These are phyloP conservation scores for Takifugu flavidus DNA, from an alignment of 2,113 vertebrate species.

Conservation along the genomic window DNA sequence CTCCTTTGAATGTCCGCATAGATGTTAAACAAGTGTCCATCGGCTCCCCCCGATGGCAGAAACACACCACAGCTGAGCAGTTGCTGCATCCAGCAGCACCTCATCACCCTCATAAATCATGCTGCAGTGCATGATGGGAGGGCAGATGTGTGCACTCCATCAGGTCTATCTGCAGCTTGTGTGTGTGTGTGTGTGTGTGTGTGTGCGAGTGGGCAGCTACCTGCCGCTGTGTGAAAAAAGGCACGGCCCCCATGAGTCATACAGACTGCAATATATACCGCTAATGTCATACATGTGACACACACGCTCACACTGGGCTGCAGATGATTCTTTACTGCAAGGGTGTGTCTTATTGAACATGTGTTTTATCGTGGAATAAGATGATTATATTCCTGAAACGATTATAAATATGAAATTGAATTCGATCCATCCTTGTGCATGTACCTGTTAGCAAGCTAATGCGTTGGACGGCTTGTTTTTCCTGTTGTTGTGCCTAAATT, in stretches of 20 bases:
- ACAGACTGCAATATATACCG: constrained; percentile 2
- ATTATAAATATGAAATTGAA: no score
- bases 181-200: constrained; percentile 1
- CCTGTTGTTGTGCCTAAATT: no score
- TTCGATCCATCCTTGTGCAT: no score
- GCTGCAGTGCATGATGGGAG: constrained; percentile 60
- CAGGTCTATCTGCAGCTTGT: constrained; percentile 17
- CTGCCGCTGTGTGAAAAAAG: constrained; percentile 1
- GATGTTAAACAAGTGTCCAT: not conserved
- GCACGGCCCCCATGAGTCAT: constrained; percentile 27
- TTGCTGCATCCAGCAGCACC: constrained; percentile 27
- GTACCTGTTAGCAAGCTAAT: no score
- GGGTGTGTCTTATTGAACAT: no score
- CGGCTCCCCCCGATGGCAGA: not conserved
- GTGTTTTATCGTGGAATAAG: no score
- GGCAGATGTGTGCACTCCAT: constrained; percentile 31
- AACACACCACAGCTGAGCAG: constrained; percentile 37
- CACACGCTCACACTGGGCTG: not conserved
- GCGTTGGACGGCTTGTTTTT: no score
- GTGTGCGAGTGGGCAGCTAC: constrained; percentile 11
- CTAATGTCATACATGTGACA: constrained; percentile 7
- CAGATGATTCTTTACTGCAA: no score
- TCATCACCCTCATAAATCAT: constrained; percentile 50
- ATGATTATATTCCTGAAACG: no score
- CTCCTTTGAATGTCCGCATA: not conserved